phyloP scores from a whole-genome alignment of 2,113 vertebrate genomes.

The Indicator indicator region DNA sequence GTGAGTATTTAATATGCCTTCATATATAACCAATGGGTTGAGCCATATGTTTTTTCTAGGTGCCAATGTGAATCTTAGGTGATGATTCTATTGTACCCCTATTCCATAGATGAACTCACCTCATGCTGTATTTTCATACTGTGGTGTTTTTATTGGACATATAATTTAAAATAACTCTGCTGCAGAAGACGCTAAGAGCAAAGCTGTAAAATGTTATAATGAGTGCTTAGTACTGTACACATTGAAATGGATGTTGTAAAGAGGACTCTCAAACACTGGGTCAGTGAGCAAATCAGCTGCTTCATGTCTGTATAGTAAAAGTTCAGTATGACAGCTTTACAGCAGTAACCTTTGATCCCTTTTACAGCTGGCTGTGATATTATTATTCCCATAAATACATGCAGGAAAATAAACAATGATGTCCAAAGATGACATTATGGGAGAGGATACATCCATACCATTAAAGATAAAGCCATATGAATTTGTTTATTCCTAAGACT shows the following conservation, averaged over 20 bases:
- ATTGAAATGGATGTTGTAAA: neutral
- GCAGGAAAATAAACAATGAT: neutral
- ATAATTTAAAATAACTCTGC: neutral
- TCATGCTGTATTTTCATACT: neutral
- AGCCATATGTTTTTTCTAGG: neutral
- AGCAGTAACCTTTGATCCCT: neutral
- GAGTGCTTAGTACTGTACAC: neutral
- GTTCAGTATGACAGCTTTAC: neutral
- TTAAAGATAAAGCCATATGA: neutral
- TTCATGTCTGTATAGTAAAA: neutral
- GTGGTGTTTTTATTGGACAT: neutral
- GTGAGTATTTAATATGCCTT: conserved; percentile 21
- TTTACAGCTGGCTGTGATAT: neutral
- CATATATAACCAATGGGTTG: neutral
- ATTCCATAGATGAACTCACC: neutral
- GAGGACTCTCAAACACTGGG: neutral
- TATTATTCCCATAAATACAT: neutral
- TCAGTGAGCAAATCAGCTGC: neutral
- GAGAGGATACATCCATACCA: neutral
- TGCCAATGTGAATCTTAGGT: neutral
- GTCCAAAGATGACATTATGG: neutral
- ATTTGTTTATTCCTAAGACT: neutral
- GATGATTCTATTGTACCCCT: neutral
- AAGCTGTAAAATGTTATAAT: neutral
- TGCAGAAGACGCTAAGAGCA: neutral